Evolutionary conservation across 2,797 vertebrate genomes (phyloP), one percentile per base, ranked within the genome.

Genomic region (Darevskia nairensis): DNA sequence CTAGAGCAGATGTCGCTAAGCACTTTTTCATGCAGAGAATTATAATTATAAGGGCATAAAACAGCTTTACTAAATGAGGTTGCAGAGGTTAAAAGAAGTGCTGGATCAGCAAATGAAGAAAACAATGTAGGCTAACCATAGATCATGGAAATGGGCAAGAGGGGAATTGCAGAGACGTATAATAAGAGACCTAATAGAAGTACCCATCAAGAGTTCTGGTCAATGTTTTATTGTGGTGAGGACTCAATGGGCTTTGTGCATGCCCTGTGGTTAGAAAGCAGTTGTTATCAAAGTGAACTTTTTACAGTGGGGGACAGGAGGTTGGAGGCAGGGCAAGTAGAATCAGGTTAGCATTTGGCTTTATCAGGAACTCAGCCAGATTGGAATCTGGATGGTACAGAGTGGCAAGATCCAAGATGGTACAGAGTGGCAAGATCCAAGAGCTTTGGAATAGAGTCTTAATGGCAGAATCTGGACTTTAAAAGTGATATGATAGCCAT

Each of bases 1-100:
- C 61, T 77, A 55, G 59, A 92, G 59, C 78, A 92, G 82, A 85
- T 91, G 41, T 90, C 88, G 88, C 83, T 75, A 93, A 84, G 39
- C 86, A 80, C 44, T 46, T 89, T 90, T 89, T 92, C 29, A 85
- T 35, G 61, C 75, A 76, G 0, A 84, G 72, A 82, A 41, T 74
- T 88, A 82, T 3, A 88, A 39, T 76, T 89, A 82, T 3, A 84
- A 32, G 66, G 72, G 92, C 89, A 92, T 78, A 81, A 74, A 87
- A 88, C 55, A 89, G 74, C 76, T 61, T 46, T 66, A 82, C 19
- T 80, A 80, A 86, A 68, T 84, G 85, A 91, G 80, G 75, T 82
- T 76, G 21, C 84, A 59, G 64, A 86, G 80, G 81, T 91, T 75
- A 72, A 90, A 89, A 91, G 88, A 89, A 88, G 17, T 61, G 46